Evolutionary conservation across 1,140 invertebrate genomes (phyloP), one percentile per base, ranked within the genome.

Genomic region (Aphelenchoides avenae): DNA sequence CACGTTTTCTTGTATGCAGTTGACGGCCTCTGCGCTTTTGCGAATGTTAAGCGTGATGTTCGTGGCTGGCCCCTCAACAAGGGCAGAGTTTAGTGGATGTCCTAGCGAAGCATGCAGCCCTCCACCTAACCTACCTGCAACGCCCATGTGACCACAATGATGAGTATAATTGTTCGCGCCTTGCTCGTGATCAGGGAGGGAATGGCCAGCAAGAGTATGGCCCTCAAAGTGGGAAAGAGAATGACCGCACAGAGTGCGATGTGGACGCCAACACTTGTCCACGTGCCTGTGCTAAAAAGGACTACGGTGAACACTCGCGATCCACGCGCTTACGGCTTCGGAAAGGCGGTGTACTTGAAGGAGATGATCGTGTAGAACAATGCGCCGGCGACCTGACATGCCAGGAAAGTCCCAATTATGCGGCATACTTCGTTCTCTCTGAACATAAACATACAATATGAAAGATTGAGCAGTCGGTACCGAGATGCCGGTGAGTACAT

Each of bases 101-200:
- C 42, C 44, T 18, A 40, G 29, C 11, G 9, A 0, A 7, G 22
- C 36, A 51, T 3, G 6, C 9, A 42, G 33, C 24, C 7, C 27
- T 49, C 49, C 24, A 22, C 22, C 18, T 11, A 26, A 51, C 11
- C 15, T 5, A 64, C 57, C 40, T 64, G 61, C 41, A 64, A 61
- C 3, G 64, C 52, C 61, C 61, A 64, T n/a, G 57, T 69, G 0
- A 64, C 24, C 37, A 64, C 39, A 6, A 69, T 55, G 9, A 64
- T 20, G 20, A 64, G 31, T 26, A 64, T 6, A 37, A 63, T 30
- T 20, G 42, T 42, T 18, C 61, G 53, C 15, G 68, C 34, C 26
- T 43, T 40, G 15, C 61, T 29, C n/a, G 61, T 64, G 18, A 68
- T 22, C 64, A 64, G n/a, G 18, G 26, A 24, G 1, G 61, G 61